Evolutionary conservation across 2,113 vertebrate species (phyloP), one percentile per base, ranked within the genome.

Genomic region (Jaculus jaculus): DNA sequence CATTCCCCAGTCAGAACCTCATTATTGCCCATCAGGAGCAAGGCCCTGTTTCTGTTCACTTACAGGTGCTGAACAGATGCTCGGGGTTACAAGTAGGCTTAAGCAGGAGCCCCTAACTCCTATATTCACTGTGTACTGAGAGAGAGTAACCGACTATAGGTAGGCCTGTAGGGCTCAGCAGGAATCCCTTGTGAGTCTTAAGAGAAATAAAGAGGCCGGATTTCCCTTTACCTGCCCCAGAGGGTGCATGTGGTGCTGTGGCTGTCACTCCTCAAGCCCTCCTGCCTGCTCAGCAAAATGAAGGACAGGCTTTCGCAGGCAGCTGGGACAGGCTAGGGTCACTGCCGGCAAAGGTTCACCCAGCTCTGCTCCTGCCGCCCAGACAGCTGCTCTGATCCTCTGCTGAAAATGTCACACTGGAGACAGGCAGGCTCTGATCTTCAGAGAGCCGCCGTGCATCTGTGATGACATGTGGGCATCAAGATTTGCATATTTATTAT

Each of bases 401-500:
- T 54, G 42, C 92, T 97, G 93, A 96, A 98, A 98, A 98, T 98
- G 97, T 98, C 98, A 98, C 92, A 81, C 58, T 9, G 97, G 97
- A 98, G 97, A 98, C 97, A 97, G 95, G 95, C 97, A 97, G 79
- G 96, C 94, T 98, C 96, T 97, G 96, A 98, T 98, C 97, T 98
- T 98, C 97, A 97, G 97, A 98, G 95, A 97, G 96, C 96, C 60
- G 34, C 74, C 83, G 96, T 93, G 85, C 98, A 93, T 97, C 97
- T 98, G 97, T 98, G 98, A 98, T 98, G 98, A 98, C 98, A 98
- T 72, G 79, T 94, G 96, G 94, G 96, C 97, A 98, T 98, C 96
- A 97, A 97, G 97, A 98, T 98, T 98, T 98, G 98, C 98, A 98
- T 98, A 98, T 98, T 98, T 98, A 98, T 98, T 98, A 98, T 98